Evolutionary conservation across 2,888 invertebrate genomes (phyloP), one percentile per base, ranked within the genome.

Genomic region (Drosophila fulvimacula): DNA sequence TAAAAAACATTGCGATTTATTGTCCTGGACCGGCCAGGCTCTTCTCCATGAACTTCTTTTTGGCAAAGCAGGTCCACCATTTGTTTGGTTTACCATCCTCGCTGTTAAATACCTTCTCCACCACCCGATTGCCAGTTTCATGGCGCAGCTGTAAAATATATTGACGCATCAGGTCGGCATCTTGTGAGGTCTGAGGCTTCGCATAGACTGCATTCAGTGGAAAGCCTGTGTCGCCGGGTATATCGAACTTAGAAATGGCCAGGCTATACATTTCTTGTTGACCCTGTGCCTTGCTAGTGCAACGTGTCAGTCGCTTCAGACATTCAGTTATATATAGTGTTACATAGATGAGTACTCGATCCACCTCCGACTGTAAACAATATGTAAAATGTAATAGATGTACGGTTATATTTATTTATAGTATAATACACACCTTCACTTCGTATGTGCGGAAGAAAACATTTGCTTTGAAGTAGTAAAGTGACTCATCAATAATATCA

Each of bases 1-100:
- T 59, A 57, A 55, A 57, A 53, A 38, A 38, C 7, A 42, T 52
- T 52, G 21, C 10, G 36, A 21, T 38, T 57, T 89, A 92, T 75
- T 93, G 93, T 0, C 92, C 92, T 30, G 93, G 92, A 0, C 92
- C 92, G 32, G 92, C 92, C 32, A 99, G 93, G 32, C 98, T 98
- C 92, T 99, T 99, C 92, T 99, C 99, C 99, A 99, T 99, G 92
- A 99, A 99, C 94, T 98, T 98, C 95, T 98, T 98, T 92, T 98
- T 98, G 32, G 98, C 97, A 93, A 99, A 99, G 92, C 99, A 99
- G 63, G 99, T 93, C 99, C 99, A 99, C 99, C 99, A 99, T 93
- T 99, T 99, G 91, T 97, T 98, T 10, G 99, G 98, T 90, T 98
- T 98, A 9, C 98, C 98, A 91, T 97, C 97, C 76, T 97, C 97